Percentiles rank a stretch among this genome's conserved stretches.
Evolutionary conservation across 2,797 vertebrate species (phyloP).

Genomic region (Malurus splendens): DNA sequence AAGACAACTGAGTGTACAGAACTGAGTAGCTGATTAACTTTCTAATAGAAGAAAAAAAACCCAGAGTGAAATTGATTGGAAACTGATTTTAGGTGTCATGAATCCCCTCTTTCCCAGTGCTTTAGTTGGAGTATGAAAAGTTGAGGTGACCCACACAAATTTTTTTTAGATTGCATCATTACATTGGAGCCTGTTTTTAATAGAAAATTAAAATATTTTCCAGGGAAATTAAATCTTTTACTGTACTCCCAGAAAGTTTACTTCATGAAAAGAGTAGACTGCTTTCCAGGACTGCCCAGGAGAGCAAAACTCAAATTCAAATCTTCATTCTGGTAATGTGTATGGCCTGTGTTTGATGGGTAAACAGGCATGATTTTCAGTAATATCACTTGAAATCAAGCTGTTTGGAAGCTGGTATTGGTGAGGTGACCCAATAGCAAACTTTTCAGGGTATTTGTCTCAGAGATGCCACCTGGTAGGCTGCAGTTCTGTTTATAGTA

Average conservation of each 20-base stretch:
- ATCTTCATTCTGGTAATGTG: not conserved
- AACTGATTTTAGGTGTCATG: not conserved
- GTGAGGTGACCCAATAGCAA: not conserved
- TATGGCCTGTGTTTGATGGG: not conserved
- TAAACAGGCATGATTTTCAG: not conserved
- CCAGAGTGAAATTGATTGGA: not conserved
- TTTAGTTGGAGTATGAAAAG: not conserved
- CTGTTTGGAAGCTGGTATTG: not conserved
- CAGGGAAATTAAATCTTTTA: not conserved
- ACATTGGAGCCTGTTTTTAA: not conserved
- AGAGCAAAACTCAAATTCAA: not conserved
- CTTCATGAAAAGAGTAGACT: not conserved
- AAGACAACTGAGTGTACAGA: not conserved
- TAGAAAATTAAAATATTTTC: not conserved
- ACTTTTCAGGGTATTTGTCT: not conserved
- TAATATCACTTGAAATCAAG: not conserved
- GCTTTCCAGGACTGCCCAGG: not conserved
- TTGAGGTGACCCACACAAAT: not conserved
- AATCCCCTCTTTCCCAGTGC: not conserved
- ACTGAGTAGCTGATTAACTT: not conserved
- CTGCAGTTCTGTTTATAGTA: not conserved
- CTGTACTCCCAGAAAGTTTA: slow-evolving; percentile 2
- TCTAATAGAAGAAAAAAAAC: not conserved
- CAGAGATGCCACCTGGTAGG: not conserved
- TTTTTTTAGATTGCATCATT: slow-evolving; percentile 15